Percentiles rank a stretch among this genome's conserved stretches.
phyloP scores from a whole-genome alignment of 2,113 vertebrate genomes.

The Xerus inauris region DNA sequence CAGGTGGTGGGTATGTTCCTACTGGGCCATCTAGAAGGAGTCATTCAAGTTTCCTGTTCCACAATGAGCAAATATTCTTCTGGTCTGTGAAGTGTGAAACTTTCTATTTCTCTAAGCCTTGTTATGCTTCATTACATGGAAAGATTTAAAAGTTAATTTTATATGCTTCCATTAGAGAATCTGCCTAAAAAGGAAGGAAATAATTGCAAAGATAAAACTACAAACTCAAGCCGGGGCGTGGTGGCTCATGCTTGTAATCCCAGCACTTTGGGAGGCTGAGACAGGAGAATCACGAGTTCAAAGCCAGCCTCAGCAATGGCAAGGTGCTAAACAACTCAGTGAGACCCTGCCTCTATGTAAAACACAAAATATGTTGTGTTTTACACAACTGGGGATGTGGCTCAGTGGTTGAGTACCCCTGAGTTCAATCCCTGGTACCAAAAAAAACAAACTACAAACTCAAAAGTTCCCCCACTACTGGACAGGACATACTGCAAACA shows the following conservation, averaged over 20 bases:
- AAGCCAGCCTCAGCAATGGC: no score
- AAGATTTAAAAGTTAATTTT: not conserved
- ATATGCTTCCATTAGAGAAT: not conserved
- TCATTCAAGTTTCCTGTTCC: not conserved
- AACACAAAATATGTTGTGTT: no score
- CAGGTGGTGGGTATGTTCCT: not conserved
- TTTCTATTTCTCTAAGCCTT: not conserved
- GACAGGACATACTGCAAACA: not conserved
- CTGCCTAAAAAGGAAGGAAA: not conserved
- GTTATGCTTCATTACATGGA: not conserved
- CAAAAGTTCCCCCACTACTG: not conserved
- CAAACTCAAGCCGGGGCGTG: no score
- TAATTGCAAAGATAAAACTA: not conserved
- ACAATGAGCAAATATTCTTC: not conserved
- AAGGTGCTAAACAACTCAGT: no score
- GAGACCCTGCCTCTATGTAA: no score
- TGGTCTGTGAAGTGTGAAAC: not conserved
- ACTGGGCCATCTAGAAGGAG: not conserved
- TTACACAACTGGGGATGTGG: no score
- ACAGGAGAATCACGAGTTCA: no score
- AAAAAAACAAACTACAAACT: not conserved
- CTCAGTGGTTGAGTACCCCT: no score
- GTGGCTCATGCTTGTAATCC: no score
- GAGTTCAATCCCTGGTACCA: no score
- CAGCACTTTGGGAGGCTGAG: no score